phyloP scores from a whole-genome alignment of 2,113 vertebrate species.

The Vimba vimba region DNA sequence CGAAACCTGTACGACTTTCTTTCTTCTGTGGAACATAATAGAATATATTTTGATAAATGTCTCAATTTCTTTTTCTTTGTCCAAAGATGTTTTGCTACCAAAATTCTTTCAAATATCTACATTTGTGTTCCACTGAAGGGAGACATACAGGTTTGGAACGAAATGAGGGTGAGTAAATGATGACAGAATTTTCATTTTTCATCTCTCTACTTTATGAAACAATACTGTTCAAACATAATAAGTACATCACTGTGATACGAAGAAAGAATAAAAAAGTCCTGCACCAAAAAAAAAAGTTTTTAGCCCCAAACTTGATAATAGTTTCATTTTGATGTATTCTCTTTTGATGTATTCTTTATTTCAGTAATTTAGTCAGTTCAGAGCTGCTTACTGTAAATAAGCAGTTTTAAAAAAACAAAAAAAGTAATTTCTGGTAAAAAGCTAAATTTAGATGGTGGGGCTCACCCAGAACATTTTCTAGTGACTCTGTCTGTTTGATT shows the following conservation, averaged over 20 bases:
- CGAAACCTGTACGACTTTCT: too few species aligned
- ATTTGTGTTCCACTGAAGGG: background rate
- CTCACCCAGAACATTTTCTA: background rate
- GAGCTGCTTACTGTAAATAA: background rate
- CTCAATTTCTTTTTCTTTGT: background rate
- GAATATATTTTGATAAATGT: too few species aligned
- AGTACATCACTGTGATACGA: background rate
- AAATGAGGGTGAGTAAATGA: background rate
- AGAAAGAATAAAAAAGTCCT: background rate
- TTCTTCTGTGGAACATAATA: too few species aligned
- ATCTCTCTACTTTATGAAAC: background rate
- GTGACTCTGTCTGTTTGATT: constrained; percentile 31
- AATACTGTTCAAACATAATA: background rate
- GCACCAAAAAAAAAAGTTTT: too few species aligned
- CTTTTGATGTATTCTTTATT: background rate
- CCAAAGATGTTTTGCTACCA: background rate
- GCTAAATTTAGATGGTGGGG: background rate
- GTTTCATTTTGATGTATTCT: background rate
- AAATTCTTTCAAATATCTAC: background rate
- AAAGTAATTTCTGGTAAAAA: background rate
- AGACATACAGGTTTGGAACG: background rate
- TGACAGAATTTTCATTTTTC: too few species aligned
- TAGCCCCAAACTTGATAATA: background rate
- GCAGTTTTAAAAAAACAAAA: too few species aligned
- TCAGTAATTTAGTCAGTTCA: background rate